These are phyloP conservation scores for Petrocephalus schoutedeni DNA, from an alignment of 2,797 vertebrate species.

Conservation along the genomic window DNA sequence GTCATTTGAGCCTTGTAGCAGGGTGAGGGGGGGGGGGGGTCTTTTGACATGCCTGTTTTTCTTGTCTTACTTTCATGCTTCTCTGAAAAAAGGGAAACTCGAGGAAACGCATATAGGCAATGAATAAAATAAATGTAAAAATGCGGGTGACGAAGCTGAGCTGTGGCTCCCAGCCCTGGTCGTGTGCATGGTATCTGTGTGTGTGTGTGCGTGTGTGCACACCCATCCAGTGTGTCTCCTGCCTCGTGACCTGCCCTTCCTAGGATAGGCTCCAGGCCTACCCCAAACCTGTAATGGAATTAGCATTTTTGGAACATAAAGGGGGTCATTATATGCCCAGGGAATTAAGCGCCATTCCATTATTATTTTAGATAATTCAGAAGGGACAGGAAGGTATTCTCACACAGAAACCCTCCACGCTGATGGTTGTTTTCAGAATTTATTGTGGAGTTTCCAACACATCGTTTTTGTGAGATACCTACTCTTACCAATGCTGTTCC, in stretches of 20 bases:
- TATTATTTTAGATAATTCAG: background rate
- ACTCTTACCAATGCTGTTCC: background rate
- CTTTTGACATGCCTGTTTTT: background rate
- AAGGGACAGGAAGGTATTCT: background rate
- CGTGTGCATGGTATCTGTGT: background rate
- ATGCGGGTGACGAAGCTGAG: background rate
- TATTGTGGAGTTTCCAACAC: background rate
- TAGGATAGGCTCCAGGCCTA: background rate
- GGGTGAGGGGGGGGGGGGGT: background rate
- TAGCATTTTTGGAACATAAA: background rate
- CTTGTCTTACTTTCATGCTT: background rate
- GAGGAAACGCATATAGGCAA: background rate
- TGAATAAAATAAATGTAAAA: background rate
- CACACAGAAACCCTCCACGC: background rate
- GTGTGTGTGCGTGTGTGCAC: background rate
- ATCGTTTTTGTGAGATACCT: background rate
- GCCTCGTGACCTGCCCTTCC: background rate
- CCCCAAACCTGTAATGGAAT: slow-evolving; percentile 6
- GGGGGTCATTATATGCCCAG: background rate
- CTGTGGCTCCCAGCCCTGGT: background rate
- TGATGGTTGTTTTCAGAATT: background rate
- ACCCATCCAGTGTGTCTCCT: background rate
- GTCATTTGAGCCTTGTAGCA: background rate
- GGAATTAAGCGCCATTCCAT: background rate
- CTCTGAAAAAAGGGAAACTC: background rate